Base-by-base conservation (phyloP, 2,797 vertebrate genomes). In the Mastacembelus armatus region DNA sequence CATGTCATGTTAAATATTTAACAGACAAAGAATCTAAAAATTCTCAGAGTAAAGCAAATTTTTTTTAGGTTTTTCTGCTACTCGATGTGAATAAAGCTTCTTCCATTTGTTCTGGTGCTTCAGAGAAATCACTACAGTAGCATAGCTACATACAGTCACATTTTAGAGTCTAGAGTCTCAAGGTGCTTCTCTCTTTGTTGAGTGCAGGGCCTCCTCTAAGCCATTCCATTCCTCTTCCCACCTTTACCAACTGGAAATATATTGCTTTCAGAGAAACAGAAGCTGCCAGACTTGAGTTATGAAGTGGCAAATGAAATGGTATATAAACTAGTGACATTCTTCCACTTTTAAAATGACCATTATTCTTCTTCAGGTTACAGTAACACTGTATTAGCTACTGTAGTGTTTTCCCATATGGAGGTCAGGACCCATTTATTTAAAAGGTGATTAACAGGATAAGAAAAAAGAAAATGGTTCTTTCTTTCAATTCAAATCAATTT, bases 71-170 rank as follows among this genome's bases (percentile, higher is more conserved):
- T 50, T 40, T 38, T 27, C 24, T 49, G 2, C 14, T n/a, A 18
- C 24, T 38, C 9, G 24, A 49, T 7, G 24, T 19, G 7, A 14
- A n/a, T 57, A 22, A 40, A 52, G 65, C 18, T 62, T 26, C 66
- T 75, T 72, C 22, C 78, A 93, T 82, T 95, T 44, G 89, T 95
- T 44, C 64, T 91, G 39, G 69, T 94, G 30, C 81, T 94, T 39
- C 93, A 93, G 80, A 90, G 36, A 52, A 93, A 94, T 61, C n/a
- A n/a, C n/a, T n/a, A n/a, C n/a, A 11, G 27, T 7, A 15, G 39
- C 32, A 8, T n/a, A n/a, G n/a, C n/a, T 5, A 15, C 51, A 29
- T 27, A 1, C 3, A 43, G 5, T 39, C 57, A 18, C 45, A 9
- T 35, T 40, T 11, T 10, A 35, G 24, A 49, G 19, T 7, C n/a